phyloP scores from a whole-genome alignment of 2,797 vertebrate genomes.

The Liparis tanakae region DNA sequence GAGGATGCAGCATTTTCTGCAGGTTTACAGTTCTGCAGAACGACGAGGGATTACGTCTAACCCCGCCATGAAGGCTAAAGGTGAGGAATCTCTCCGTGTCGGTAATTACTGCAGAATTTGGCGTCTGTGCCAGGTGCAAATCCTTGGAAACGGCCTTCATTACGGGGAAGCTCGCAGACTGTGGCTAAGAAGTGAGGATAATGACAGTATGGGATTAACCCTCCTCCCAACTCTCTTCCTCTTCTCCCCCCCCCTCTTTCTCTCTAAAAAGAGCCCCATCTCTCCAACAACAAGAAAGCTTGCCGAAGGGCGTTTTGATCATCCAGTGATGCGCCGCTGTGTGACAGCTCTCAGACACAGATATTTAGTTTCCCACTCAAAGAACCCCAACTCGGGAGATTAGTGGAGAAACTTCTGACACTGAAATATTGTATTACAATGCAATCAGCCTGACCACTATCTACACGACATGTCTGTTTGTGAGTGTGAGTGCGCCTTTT shows the following conservation, averaged over 20 bases:
- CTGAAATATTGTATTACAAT: conserved; percentile 61
- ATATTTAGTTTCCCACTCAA: conserved; percentile 72
- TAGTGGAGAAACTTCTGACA: conserved; percentile 72
- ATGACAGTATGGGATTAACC: conserved; percentile 77
- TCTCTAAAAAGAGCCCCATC: conserved; percentile 53
- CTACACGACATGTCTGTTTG: conserved; percentile 44
- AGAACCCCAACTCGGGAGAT: conserved; percentile 68
- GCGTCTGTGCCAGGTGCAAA: conserved; percentile 64
- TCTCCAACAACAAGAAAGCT: conserved; percentile 67
- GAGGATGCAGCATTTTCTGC: conserved; percentile 42
- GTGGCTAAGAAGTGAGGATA: conserved; percentile 72
- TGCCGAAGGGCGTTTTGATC: conserved; percentile 72
- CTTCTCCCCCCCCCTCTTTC: conserved; percentile 37
- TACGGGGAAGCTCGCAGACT: conserved; percentile 55
- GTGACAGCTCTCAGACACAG: conserved; percentile 76
- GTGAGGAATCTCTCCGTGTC: conserved; percentile 54
- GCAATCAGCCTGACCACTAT: conserved; percentile 47
- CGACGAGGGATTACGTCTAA: conserved; percentile 56
- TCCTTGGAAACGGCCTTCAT: conserved; percentile 74
- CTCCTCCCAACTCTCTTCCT: conserved; percentile 62
- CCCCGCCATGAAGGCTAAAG: conserved; percentile 49
- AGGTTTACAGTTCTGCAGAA: conserved; percentile 52
- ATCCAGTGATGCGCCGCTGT: conserved; percentile 65
- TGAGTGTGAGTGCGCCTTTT: conserved; percentile 28
- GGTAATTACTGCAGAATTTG: conserved; percentile 68